phyloP scores from a whole-genome alignment of 2,113 vertebrate genomes.

The Trematocara zebra region DNA sequence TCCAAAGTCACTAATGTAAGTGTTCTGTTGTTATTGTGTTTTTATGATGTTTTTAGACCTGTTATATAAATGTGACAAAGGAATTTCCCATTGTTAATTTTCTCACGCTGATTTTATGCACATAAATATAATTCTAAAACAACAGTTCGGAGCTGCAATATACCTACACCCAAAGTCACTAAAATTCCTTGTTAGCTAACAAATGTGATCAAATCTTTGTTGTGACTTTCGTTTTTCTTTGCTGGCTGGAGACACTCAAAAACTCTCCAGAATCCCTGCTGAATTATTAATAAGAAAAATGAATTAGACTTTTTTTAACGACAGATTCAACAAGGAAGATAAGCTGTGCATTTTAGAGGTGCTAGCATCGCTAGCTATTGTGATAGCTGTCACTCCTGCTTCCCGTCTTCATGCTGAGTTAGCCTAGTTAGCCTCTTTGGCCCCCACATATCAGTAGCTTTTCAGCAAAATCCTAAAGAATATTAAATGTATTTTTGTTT shows the following conservation, averaged over 20 bases:
- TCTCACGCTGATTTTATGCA: not conserved
- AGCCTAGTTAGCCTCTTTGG: not conserved
- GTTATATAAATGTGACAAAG: not conserved
- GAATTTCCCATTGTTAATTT: not conserved
- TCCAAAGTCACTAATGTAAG: not conserved
- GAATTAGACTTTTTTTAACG: not conserved
- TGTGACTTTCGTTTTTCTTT: not conserved
- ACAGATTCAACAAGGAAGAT: not conserved
- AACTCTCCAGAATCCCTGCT: not conserved
- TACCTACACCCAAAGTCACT: not conserved
- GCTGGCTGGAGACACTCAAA: not conserved
- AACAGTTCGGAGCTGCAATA: not conserved
- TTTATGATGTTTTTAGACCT: not conserved
- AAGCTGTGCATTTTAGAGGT: not conserved
- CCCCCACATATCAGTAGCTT: not conserved
- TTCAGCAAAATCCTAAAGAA: not conserved
- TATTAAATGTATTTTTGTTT: not conserved
- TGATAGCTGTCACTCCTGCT: not conserved
- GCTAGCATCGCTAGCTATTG: not conserved
- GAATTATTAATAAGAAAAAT: not conserved
- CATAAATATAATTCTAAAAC: not conserved
- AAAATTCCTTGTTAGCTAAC: not conserved
- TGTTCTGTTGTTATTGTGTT: not conserved
- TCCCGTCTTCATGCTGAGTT: not conserved
- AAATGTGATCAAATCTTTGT: not conserved